Conservation (phyloP, 2,888 invertebrate species). For the Orchesella flavescens region DNA sequence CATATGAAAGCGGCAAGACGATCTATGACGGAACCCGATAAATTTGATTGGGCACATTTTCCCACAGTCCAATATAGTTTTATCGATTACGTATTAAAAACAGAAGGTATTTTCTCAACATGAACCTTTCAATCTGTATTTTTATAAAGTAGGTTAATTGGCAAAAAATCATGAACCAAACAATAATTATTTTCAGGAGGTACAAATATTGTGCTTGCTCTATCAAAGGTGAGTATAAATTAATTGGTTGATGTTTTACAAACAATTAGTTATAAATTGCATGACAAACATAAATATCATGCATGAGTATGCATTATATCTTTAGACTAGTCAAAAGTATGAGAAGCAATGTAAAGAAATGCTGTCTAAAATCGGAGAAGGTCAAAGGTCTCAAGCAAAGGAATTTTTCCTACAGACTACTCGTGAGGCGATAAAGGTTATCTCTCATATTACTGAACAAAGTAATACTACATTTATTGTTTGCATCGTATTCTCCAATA, state of each 20-base stretch:
- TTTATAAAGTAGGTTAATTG: not conserved
- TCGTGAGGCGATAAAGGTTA: constrained; percentile 36
- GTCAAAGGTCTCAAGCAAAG: constrained; percentile 30
- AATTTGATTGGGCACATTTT: constrained; percentile 27
- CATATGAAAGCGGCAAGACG: not conserved
- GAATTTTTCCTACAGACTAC: constrained; percentile 44
- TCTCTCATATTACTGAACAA: not conserved
- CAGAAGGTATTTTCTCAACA: constrained; percentile 16
- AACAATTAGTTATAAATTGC: no score
- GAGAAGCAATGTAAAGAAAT: constrained; percentile 49
- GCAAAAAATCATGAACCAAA: no score
- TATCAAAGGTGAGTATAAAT: constrained; percentile 44
- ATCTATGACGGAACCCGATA: constrained; percentile 17
- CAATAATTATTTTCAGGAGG: constrained; percentile 11
- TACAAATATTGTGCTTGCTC: not conserved
- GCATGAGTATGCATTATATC: not conserved
- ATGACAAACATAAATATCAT: no score
- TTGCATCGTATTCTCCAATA: no score
- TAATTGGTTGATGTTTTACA: no score
- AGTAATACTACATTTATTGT: not conserved
- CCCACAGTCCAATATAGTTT: constrained; percentile 10
- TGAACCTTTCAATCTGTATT: not conserved
- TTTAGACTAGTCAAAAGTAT: constrained; percentile 47
- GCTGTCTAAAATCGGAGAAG: not conserved
- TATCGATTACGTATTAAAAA: constrained; percentile 34